Evolutionary conservation across 2,113 vertebrate genomes (phyloP).

Genomic region (Oncorhynchus clarkii): DNA sequence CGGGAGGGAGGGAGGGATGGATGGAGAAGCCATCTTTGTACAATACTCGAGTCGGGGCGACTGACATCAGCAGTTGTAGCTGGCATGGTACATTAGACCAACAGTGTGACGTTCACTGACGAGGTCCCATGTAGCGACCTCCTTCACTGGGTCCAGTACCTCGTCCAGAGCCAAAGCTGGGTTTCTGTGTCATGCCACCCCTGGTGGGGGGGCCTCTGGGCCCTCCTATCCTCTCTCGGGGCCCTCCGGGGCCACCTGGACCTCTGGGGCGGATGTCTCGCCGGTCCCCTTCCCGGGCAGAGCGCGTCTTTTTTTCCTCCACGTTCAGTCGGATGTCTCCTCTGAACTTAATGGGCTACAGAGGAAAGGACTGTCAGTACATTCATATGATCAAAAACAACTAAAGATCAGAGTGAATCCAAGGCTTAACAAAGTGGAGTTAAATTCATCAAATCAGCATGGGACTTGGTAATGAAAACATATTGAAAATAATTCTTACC

Average conservation of each 20-base stretch:
- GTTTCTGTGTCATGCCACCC: slow-evolving; percentile 92
- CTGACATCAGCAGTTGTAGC: slow-evolving; percentile 48
- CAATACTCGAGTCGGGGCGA: slow-evolving; percentile 23
- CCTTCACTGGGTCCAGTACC: slow-evolving; percentile 78
- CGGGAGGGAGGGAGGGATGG: slow-evolving; percentile 2
- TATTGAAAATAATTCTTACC: slow-evolving; percentile 64
- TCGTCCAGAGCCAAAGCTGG: slow-evolving; percentile 91
- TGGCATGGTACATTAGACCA: slow-evolving; percentile 29
- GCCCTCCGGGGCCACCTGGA: slow-evolving; percentile 87
- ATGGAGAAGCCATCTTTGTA: slow-evolving; percentile 34
- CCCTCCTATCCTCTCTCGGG: slow-evolving; percentile 85
- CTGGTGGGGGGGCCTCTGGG: slow-evolving; percentile 83
- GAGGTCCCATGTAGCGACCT: slow-evolving; percentile 74
- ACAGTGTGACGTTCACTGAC: slow-evolving; percentile 77
- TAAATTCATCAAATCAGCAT: neutral
- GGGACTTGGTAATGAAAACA: neutral
- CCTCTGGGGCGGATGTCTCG: slow-evolving; percentile 90
- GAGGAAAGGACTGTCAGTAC: neutral
- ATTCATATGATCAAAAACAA: neutral
- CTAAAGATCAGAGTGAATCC: no score
- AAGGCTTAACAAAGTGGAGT: neutral
- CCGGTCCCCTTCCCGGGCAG: slow-evolving; percentile 90
- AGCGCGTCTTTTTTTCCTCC: slow-evolving; percentile 96
- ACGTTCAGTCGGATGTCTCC: slow-evolving; percentile 94
- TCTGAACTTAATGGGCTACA: slow-evolving; percentile 93